Evolutionary conservation across 2,113 vertebrate species (phyloP).

Genomic region (Chelonoidis abingdonii): DNA sequence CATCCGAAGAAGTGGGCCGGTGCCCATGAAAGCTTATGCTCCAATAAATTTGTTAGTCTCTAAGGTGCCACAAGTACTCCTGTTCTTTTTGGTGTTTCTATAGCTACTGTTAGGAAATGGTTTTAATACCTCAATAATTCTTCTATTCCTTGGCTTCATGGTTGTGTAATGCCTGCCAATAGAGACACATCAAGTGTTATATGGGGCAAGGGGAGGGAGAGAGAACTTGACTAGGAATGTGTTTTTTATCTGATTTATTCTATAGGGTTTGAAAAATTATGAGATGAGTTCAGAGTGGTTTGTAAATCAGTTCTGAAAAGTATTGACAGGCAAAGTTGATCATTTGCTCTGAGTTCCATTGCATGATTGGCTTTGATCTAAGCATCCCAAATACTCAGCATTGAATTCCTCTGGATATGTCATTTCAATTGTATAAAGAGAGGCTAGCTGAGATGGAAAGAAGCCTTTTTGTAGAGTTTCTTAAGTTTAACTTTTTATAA

Average conservation of each 20-base stretch:
- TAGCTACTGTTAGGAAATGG: neutral
- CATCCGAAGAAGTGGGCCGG: too few species aligned
- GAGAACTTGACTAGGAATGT: neutral
- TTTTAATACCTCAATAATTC: accelerated
- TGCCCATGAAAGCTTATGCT: too few species aligned
- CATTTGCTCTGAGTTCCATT: slow-evolving; percentile 13
- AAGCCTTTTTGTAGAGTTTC: slow-evolving; percentile 11
- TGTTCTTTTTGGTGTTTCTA: neutral
- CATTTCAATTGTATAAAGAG: slow-evolving; percentile 48
- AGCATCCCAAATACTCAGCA: neutral
- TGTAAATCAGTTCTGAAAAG: slow-evolving; percentile 48
- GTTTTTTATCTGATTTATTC: slow-evolving; percentile 47
- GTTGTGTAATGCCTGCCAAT: neutral
- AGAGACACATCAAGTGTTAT: neutral
- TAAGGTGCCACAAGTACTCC: too few species aligned
- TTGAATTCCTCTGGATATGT: neutral
- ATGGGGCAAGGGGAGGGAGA: neutral
- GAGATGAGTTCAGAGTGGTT: slow-evolving; percentile 33
- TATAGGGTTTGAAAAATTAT: slow-evolving; percentile 35
- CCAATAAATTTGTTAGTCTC: too few species aligned
- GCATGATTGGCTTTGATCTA: slow-evolving; percentile 29
- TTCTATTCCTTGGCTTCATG: neutral
- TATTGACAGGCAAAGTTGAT: slow-evolving; percentile 42
- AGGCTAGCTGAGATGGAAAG: neutral
- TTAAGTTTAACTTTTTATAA: slow-evolving; percentile 41